Conservation (phyloP, 92 coral and sea anemone species). For the Anthopleura xanthogrammica region DNA sequence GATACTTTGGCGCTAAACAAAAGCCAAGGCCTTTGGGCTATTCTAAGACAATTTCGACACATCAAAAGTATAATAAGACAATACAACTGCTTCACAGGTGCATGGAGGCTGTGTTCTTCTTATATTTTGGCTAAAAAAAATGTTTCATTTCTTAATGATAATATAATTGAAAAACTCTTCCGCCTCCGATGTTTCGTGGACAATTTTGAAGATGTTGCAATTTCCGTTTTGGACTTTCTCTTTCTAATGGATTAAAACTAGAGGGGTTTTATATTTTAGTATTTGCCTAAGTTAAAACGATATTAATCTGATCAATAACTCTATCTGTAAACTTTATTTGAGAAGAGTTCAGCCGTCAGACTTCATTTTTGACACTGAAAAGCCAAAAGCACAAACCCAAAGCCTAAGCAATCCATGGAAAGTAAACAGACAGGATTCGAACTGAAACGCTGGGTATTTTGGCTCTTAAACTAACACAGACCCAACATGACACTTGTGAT, state of each 20-base stretch:
- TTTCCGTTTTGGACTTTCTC: conserved; percentile 19
- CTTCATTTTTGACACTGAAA: conserved; percentile 21
- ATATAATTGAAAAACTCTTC: conserved; percentile 17
- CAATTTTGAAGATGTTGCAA: background rate
- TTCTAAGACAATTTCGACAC: conserved; percentile 4
- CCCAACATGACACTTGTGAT: conserved; percentile 26
- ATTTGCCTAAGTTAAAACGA: conserved; percentile 32
- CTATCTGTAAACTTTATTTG: conserved; percentile 32
- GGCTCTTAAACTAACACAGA: conserved; percentile 15
- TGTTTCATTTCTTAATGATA: conserved; percentile 23
- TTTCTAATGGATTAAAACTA: conserved; percentile 18
- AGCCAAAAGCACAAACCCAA: conserved; percentile 19
- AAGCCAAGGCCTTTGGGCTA: conserved; percentile 18
- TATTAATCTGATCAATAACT: conserved; percentile 29
- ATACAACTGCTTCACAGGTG: conserved; percentile 35
- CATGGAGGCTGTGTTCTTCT: conserved; percentile 20
- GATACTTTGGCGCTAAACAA: conserved; percentile 12
- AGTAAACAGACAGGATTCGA: conserved; percentile 2
- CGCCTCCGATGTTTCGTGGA: conserved; percentile 5
- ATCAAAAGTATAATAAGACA: conserved; percentile 13
- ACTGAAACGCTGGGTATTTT: conserved; percentile 11
- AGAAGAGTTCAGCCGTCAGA: conserved; percentile 24
- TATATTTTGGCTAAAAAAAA: conserved; percentile 2
- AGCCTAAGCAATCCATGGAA: conserved; percentile 13
- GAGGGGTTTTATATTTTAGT: background rate